A percentile compares a stretch with the other conserved stretches of the same genome.
These are phyloP conservation scores for Heliconius aoede DNA, from an alignment of 2,888 invertebrate species.

Conservation along the genomic window DNA sequence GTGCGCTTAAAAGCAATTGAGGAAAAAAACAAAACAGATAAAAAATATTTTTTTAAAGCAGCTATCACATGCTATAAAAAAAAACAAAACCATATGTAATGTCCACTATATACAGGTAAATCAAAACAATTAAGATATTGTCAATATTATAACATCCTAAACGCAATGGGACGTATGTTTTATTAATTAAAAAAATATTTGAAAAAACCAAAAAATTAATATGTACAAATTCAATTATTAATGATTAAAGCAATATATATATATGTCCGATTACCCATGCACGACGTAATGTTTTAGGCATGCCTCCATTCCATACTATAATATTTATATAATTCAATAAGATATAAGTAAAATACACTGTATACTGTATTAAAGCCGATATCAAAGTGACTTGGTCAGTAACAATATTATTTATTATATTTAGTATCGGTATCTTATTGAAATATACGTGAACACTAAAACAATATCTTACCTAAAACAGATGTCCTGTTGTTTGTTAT, in stretches of 20 bases:
- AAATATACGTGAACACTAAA: slow-evolving; percentile 62
- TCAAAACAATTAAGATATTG: neutral
- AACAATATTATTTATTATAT: neutral
- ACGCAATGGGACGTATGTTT: neutral
- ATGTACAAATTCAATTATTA: neutral
- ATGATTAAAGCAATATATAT: slow-evolving; percentile 14
- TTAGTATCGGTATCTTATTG: slow-evolving; percentile 55
- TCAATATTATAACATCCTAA: slow-evolving; percentile 1
- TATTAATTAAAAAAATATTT: neutral
- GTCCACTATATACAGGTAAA: neutral
- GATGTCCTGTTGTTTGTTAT: slow-evolving; percentile 60
- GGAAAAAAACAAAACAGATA: neutral
- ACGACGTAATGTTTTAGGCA: slow-evolving; percentile 22
- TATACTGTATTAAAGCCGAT: neutral
- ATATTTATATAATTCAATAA: slow-evolving; percentile 47
- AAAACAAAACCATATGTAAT: slow-evolving; percentile 8
- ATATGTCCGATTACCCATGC: slow-evolving; percentile 18
- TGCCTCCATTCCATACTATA: slow-evolving; percentile 31
- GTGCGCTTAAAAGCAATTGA: slow-evolving; percentile 26
- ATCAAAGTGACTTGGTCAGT: neutral
- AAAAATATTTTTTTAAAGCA: slow-evolving; percentile 8
- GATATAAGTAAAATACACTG: slow-evolving; percentile 32
- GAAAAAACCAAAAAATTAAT: neutral
- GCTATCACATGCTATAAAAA: neutral
- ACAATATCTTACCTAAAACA: slow-evolving; percentile 73